Base-by-base conservation (phyloP, 2,888 invertebrate species). In the Arge pagana region DNA sequence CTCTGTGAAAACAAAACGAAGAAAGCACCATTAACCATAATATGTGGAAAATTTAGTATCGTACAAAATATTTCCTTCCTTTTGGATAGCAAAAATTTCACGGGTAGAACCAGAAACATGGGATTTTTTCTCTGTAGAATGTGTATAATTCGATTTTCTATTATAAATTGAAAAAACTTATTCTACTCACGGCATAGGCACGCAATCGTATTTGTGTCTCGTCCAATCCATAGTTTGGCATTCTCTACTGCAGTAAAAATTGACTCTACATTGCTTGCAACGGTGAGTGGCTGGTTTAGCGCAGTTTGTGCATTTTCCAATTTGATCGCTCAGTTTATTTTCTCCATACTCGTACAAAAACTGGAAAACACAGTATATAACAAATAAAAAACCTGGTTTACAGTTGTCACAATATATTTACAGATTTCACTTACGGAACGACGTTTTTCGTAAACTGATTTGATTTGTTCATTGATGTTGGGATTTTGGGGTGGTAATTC, bases 141-240 rank as follows among this genome's bases (percentile, higher is more conserved):
- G n/a, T n/a, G n/a, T n/a, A n/a, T n/a, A n/a, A n/a, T n/a, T n/a
- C n/a, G n/a, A n/a, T n/a, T n/a, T n/a, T n/a, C n/a, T n/a, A n/a
- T n/a, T n/a, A n/a, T n/a, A n/a, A n/a, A n/a, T n/a, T 28, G 0
- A 28, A 15, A 8, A 28, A 23, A 45, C 13, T 35, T 23, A 2
- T 54, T n/a, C 1, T 59, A 65, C 63, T 62, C 54, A 68, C 66
- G 74, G 74, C 28, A 74, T 58, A n/a, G 53, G 26, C 35, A 53
- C 48, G 48, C 76, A 76, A 11, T 65, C 56, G 1, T 19, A 23
- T 53, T 62, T 67, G 53, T 75, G 75, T 6, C 51, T 56, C 1
- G 63, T 52, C 76, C 74, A 76, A 55, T 74, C 71, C 6, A 19
- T 11, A 4, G 53, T 6, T 55, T 75, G 75, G 39, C 76, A 76